These are phyloP conservation scores for Idris sp. DNA, from an alignment of 1,140 invertebrate species.

Conservation along the genomic window DNA sequence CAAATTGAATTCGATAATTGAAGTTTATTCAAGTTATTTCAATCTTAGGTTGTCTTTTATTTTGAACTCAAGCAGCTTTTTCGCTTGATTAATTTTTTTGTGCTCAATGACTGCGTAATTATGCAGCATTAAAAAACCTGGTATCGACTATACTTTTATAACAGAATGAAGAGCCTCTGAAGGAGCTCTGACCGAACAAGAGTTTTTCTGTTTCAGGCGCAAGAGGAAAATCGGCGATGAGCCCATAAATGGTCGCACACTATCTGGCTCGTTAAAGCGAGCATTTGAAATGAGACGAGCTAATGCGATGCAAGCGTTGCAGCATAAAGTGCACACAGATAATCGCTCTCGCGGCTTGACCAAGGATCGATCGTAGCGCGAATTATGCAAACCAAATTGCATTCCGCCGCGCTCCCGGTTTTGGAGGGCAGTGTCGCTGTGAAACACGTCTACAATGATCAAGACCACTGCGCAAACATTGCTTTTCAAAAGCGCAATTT, in stretches of 20 bases:
- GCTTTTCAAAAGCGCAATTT: constrained; percentile 59
- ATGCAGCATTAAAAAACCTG: constrained; percentile 61
- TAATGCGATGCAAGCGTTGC: constrained; percentile 63
- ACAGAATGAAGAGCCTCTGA: constrained; percentile 21
- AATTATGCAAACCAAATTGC: constrained; percentile 75
- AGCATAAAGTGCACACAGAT: constrained; percentile 63
- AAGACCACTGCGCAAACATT: constrained; percentile 52
- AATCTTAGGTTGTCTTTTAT: constrained; percentile 21
- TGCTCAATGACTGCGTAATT: constrained; percentile 72
- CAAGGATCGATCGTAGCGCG: constrained; percentile 68
- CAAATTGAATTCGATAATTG: too few species aligned
- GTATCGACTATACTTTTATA: constrained; percentile 64
- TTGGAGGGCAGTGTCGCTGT: constrained; percentile 42
- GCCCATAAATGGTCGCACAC: constrained; percentile 44
- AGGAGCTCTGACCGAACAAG: constrained; percentile 51
- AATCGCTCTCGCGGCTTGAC: constrained; percentile 59
- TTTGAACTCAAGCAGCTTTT: constrained; percentile 55
- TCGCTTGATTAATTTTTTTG: constrained; percentile 71
- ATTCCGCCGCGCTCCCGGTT: constrained; percentile 49
- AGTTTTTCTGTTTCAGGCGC: constrained; percentile 25
- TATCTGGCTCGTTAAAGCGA: constrained; percentile 38
- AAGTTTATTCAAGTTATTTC: constrained; percentile 15
- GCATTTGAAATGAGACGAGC: constrained; percentile 44
- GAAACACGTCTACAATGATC: constrained; percentile 40
- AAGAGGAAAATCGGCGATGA: too few species aligned